Base-by-base conservation (phyloP, 2,113 vertebrate species). In the Hassar affinis region DNA sequence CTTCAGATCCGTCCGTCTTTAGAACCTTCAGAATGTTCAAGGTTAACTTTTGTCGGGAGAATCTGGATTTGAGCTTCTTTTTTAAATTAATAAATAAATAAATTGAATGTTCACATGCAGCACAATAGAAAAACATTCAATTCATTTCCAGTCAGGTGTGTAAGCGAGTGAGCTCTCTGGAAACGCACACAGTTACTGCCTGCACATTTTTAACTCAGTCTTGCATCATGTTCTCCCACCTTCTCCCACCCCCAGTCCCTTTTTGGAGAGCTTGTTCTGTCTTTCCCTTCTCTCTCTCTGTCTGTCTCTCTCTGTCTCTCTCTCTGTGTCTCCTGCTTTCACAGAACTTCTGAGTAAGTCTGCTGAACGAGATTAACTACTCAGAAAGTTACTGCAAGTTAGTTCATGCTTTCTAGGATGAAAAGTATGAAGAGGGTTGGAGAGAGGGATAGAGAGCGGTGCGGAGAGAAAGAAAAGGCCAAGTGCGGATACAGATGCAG, bases 151-250 rank as follows among this genome's bases (percentile, higher is more conserved):
- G 54, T 47, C 59, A 83, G 82, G 72, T 83, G 47, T 78, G 17
- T 78, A 78, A 52, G 12, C 25, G 38, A 56, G 64, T 74, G 47
- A 54, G 74, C 49, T 77, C 15, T 27, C 30, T 54, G 10, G 25
- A 45, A 69, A 69, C 42, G 18, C 56, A 52, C 71, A 61, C 76
- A 61, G n/a, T 49, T 57, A 59, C 51, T 45, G 61, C 51, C 75
- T 84, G 62, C 62, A 78, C 35, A 52, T 56, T 69, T 69, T 84
- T 77, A 84, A 69, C 62, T 57, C 62, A 71, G 33, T 35, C 64
- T 84, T 79, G 62, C 83, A 79, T 84, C 83, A 84, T 72, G 17
- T 38, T 66, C 49, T n/a, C 33, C 20, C 54, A 42, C 56, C 62
- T 56, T 18, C 25, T 27, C 47, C 22, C 38, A 57, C 33, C 45